Evolutionary conservation across 2,113 vertebrate genomes (phyloP).

Genomic region (Bombycilla garrulus): DNA sequence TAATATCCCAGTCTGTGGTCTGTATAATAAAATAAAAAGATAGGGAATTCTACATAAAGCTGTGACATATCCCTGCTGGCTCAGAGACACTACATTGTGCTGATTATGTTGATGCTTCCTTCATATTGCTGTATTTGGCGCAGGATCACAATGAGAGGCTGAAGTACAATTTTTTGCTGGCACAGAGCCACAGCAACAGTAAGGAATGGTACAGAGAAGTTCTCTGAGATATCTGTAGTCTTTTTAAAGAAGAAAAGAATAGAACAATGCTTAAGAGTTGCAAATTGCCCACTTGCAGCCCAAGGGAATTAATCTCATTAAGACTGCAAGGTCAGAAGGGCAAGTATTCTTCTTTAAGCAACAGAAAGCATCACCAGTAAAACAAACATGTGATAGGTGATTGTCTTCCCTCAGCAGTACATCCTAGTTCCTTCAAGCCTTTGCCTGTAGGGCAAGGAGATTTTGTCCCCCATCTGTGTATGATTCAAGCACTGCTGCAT

Average conservation of each 20-base stretch:
- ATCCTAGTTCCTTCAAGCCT: neutral
- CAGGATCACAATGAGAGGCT: slow-evolving; percentile 69
- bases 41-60: slow-evolving; percentile 66
- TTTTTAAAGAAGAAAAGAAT: slow-evolving; percentile 1
- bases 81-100: slow-evolving; percentile 66
- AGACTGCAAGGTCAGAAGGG: neutral
- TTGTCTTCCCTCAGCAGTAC: neutral
- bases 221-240: neutral
- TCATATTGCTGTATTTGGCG: slow-evolving; percentile 76
- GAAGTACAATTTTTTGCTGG: slow-evolving; percentile 67
- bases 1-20: slow-evolving; percentile 71
- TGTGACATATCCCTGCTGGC: slow-evolving; percentile 74
- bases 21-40: slow-evolving; percentile 73
- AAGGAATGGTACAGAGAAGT: slow-evolving; percentile 1
- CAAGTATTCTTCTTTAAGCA: neutral
- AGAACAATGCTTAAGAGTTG: slow-evolving; percentile 5
- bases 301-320: neutral
- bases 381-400: neutral
- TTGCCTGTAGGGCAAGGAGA: neutral
- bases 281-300: neutral
- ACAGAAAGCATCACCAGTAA: neutral
- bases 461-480: neutral
- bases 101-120: slow-evolving; percentile 75
- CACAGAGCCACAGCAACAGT: slow-evolving; percentile 45
- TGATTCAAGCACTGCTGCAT: neutral